These are phyloP conservation scores for Brachirus orientalis DNA, from an alignment of 2,113 vertebrate species.

Conservation along the genomic window DNA sequence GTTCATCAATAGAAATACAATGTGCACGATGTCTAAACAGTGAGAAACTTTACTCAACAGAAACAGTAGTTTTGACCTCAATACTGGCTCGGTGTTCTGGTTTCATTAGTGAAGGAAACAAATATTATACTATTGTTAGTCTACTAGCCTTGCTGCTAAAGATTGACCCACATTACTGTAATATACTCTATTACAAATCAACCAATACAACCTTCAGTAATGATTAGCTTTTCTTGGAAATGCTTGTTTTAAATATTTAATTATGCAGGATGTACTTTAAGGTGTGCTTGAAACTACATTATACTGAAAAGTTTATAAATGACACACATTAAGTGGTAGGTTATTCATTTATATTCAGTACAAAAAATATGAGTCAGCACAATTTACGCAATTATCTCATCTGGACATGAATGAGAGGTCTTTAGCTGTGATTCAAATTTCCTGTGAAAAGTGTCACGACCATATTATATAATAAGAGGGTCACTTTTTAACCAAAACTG, in stretches of 20 bases:
- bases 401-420: too few relatives aligned
- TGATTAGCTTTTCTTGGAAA: not conserved
- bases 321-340: not conserved
- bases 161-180: not conserved
- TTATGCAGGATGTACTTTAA: not conserved
- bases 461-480: too few relatives aligned
- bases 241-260: not conserved
- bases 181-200: not conserved
- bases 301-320: not conserved
- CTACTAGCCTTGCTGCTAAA: not conserved
- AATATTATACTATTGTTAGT: too few relatives aligned
- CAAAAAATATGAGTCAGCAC: not conserved
- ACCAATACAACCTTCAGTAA: not conserved
- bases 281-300: not conserved
- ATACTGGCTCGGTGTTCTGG: not conserved
- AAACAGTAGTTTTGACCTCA: not conserved
- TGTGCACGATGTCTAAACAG: slow-evolving; percentile 1
- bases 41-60: not conserved
- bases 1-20: slow-evolving; percentile 2
- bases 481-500: too few relatives aligned
- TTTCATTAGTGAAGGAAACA: too few relatives aligned
- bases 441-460: too few relatives aligned
- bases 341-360: too few relatives aligned
- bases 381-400: not conserved
- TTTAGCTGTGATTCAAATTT: too few relatives aligned